phyloP scores from a whole-genome alignment of 1,140 invertebrate species.

The Metaphire vulgaris region DNA sequence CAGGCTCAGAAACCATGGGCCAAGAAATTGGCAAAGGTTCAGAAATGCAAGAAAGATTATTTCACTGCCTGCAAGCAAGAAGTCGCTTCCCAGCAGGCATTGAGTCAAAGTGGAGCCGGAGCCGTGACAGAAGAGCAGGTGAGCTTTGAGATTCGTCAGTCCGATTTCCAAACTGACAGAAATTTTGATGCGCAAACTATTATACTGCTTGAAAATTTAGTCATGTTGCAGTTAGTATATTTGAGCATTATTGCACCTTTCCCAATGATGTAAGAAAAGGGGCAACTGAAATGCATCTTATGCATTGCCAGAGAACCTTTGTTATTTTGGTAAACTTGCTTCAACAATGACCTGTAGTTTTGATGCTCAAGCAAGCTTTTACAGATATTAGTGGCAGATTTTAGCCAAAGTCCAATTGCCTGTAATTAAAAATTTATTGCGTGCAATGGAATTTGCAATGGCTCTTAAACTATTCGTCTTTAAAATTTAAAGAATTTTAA shows the following conservation, averaged over 20 bases:
- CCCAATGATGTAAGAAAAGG: too few species aligned
- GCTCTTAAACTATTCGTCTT: too few species aligned
- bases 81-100: constrained; percentile 76
- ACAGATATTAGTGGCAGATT: too few species aligned
- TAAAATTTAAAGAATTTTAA: too few species aligned
- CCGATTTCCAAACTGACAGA: background rate
- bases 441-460: too few species aligned
- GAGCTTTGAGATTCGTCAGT: background rate
- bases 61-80: constrained; percentile 94
- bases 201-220: background rate
- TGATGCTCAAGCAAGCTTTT: too few species aligned
- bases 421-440: too few species aligned
- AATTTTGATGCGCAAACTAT: background rate
- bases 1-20: constrained; percentile 93
- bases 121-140: background rate
- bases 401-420: too few species aligned
- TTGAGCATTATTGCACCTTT: background rate
- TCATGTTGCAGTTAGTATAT: background rate
- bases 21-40: constrained; percentile 83
- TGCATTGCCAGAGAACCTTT: too few species aligned
- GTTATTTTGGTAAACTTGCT: too few species aligned
- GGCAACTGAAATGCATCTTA: too few species aligned
- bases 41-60: constrained; percentile 86
- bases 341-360: too few species aligned
- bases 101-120: background rate